Base-by-base conservation (phyloP, 1,140 invertebrate species). In the Araneus ventricosus region DNA sequence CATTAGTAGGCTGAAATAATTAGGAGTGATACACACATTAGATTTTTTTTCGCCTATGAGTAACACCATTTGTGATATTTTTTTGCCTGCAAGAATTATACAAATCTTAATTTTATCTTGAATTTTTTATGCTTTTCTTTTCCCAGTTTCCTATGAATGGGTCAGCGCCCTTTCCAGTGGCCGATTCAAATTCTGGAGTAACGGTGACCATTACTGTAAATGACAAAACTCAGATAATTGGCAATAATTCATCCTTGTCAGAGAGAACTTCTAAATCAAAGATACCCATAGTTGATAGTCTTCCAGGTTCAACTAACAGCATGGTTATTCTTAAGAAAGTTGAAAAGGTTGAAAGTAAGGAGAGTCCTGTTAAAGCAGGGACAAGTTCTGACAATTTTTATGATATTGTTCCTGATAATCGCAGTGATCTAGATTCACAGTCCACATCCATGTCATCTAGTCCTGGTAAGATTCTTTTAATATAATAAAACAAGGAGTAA, bases 161-260 rank as follows among this genome's bases (percentile, higher is more conserved):
- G 2, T 59, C 84, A 85, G 67, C 67, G 45, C 63, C 59, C 24
- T 59, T 88, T 27, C 75, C 91, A 22, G 52, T 85, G 17, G 52
- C 45, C 37, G 82, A 84, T 41, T 10, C 84, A 59, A 67, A 27
- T 17, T 93, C 91, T 37, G 91, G 84, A 20, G 84, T 93, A 37
- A 93, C 91, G 17, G 91, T 93, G 22, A 93, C 91, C 22, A 88
- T 93, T 45, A 93, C 91, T 93, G 91, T 93, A 8, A 93, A 93
- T 93, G 91, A 93, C 39, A 88, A 87, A n/a, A 75, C 91, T 59
- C 91, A 93, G 7, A 61, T 93, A 6, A 93, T 93, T 63, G 90
- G 90, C 8, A 85, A 70, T n/a, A 91, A 63, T 45, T 24, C 37
- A 27, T 63, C 34, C 7, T 17, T 34, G 24, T 84, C 59, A 17